phyloP scores from a whole-genome alignment of 2,888 invertebrate species.

The Latrodectus hesperus region DNA sequence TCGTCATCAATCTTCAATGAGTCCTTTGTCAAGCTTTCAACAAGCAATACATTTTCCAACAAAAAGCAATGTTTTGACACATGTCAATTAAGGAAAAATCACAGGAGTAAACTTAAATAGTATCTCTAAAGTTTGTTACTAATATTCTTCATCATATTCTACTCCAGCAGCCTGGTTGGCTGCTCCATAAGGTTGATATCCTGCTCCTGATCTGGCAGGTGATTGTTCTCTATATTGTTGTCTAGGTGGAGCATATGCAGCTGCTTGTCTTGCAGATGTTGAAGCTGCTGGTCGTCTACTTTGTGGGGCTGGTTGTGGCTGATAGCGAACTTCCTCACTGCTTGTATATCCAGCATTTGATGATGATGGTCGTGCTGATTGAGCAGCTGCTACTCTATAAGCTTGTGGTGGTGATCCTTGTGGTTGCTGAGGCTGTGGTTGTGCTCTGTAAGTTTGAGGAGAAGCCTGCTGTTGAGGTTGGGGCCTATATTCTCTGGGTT shows the following conservation, averaged over 20 bases:
- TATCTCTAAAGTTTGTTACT: not conserved
- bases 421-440: constrained; percentile 1
- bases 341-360: constrained; percentile 10
- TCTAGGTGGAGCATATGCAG: constrained; percentile 40
- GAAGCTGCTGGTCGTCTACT: constrained; percentile 14
- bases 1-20: too few relatives aligned
- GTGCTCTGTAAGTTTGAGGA: constrained; percentile 18
- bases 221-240: constrained; percentile 13
- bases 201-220: constrained; percentile 36
- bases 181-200: constrained; percentile 25
- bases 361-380: not conserved
- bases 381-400: constrained; percentile 38
- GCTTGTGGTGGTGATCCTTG: constrained; percentile 37
- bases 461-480: constrained; percentile 5
- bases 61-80: not conserved
- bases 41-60: too few relatives aligned
- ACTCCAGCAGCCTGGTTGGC: constrained; percentile 59
- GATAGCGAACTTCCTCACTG: constrained; percentile 31
- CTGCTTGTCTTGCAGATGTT: constrained; percentile 12
- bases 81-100: not conserved
- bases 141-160: constrained; percentile 68
- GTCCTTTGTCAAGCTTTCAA: too few relatives aligned
- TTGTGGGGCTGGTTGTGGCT: constrained; percentile 32
- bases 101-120: not conserved
- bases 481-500: constrained; percentile 18